Base-by-base conservation (phyloP, 2,797 vertebrate genomes). In the Cossypha dichroa region DNA sequence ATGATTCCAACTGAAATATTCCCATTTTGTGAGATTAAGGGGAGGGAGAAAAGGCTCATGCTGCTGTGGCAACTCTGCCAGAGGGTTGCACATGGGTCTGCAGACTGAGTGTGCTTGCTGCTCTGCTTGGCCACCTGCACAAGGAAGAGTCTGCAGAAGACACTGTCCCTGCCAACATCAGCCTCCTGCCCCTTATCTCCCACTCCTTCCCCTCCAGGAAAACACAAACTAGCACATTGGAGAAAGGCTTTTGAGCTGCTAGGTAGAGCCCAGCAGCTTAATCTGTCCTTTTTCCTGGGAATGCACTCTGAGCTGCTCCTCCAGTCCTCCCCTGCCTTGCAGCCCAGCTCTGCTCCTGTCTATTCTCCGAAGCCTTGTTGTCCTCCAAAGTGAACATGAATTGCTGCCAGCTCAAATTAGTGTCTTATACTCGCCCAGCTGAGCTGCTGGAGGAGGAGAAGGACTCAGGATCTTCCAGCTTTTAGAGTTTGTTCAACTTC, bases 351-450 rank as follows among this genome's bases (percentile, higher is more conserved):
- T 3, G 36, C 91, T 95, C 90, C 94, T 58, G 87, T 63, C 91
- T 85, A 26, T 93, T 93, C 96, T 94, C 94, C 0, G 5, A 66
- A 58, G 94, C 84, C 96, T 75, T 72, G 80, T 88, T 88, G 91
- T 84, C 93, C 93, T 79, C 92, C 72, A 62, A 85, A 96, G 94
- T 26, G 93, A 96, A 96, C 94, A 94, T 58, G 90, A 96, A 75
- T 96, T 63, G 75, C 96, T 96, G 94, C 94, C 96, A 93, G 91
- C 91, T 96, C 85, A 43, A 36, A 93, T 96, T 43, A 95, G 74
- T 0, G 1, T 96, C 93, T 91, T 5, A 29, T 46, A 51, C 52
- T 31, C 3, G 0, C 45, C 52, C 62, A 72, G 16, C 69, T 12
- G 58, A 81, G 51, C 84, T 4, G 74, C 11, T 60, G 69, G 11